These are phyloP conservation scores for Cenopis cana DNA, from an alignment of 2,888 invertebrate genomes.

Conservation along the genomic window DNA sequence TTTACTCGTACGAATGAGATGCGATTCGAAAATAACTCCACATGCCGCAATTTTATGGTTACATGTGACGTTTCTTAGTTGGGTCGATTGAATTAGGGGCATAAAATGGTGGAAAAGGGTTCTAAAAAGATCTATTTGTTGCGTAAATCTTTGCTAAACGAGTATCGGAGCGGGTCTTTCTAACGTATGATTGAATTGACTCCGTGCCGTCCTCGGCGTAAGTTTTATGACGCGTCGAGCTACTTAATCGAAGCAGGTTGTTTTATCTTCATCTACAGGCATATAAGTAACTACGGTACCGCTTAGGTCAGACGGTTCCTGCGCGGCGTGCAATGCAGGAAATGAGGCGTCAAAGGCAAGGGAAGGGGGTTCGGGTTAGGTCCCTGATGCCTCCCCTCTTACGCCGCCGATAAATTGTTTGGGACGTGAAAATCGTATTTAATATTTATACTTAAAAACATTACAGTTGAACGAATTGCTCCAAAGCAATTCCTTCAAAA, in stretches of 20 bases:
- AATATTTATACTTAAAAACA: too few species aligned
- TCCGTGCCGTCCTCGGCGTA: conserved; percentile 27
- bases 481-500: too few species aligned
- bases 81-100: conserved; percentile 41
- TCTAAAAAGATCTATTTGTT: conserved; percentile 45
- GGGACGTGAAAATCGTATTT: too few species aligned
- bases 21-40: conserved; percentile 35
- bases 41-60: conserved; percentile 6
- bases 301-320: too few species aligned
- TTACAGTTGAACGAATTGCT: too few species aligned
- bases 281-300: too few species aligned
- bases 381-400: too few species aligned
- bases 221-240: conserved; percentile 39
- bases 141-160: conserved; percentile 46
- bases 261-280: conserved; percentile 14
- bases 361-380: too few species aligned
- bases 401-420: too few species aligned
- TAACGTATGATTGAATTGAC: conserved; percentile 44
- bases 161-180: conserved; percentile 40
- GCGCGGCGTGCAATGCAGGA: too few species aligned
- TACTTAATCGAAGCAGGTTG: conserved; percentile 16
- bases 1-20: conserved; percentile 40
- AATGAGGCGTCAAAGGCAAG: too few species aligned
- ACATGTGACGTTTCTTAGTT: conserved; percentile 22
- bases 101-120: conserved; percentile 46